These are phyloP conservation scores for Drosophila nr. medialis DNA, from an alignment of 2,888 invertebrate species.

Conservation along the genomic window DNA sequence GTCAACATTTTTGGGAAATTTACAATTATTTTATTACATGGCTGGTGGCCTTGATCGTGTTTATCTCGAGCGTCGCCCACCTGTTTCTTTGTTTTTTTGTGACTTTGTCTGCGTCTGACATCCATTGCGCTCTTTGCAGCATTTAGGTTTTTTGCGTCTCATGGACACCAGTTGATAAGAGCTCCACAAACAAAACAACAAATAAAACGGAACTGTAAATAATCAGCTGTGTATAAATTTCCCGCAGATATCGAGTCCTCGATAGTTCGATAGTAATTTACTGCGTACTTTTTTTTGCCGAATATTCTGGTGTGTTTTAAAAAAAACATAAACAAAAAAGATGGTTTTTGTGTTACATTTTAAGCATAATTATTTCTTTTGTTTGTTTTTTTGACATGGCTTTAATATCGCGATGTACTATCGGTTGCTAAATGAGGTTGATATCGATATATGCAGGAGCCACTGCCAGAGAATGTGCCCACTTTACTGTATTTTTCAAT, in stretches of 20 bases:
- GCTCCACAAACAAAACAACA: not conserved
- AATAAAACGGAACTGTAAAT: not conserved
- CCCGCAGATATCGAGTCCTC: not conserved
- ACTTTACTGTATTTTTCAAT: not conserved
- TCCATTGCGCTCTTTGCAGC: slow-evolving; percentile 9
- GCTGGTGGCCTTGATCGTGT: not conserved
- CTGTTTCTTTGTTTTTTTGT: not conserved
- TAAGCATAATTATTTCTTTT: not conserved
- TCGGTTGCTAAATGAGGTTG: not conserved
- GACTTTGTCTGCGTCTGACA: not conserved
- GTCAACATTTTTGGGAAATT: not conserved
- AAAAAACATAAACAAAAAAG: not conserved
- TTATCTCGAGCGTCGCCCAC: not conserved
- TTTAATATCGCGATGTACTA: not conserved
- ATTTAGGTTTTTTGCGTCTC: not conserved
- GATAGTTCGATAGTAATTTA: not conserved
- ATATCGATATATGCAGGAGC: not conserved
- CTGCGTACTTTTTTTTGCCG: not conserved
- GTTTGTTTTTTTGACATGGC: not conserved
- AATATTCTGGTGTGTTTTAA: not conserved
- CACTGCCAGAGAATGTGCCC: not conserved
- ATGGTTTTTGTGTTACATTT: not conserved
- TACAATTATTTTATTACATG: slow-evolving; percentile 2
- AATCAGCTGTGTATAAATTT: slow-evolving; percentile 9
- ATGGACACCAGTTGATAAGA: not conserved